phyloP scores from a whole-genome alignment of 2,888 invertebrate species.

The Tachina grossa region DNA sequence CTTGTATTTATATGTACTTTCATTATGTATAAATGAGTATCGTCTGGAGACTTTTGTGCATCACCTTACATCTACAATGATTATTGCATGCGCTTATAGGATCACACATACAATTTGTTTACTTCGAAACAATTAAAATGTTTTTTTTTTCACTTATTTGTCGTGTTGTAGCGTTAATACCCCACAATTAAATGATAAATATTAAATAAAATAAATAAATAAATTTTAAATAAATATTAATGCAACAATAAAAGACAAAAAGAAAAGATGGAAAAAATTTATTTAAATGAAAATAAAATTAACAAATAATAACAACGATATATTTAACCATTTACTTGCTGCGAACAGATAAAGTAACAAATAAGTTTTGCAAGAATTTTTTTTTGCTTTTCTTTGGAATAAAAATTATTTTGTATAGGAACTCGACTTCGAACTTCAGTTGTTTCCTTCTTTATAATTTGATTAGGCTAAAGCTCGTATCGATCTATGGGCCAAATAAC shows the following conservation, averaged over 20 bases:
- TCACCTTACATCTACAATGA: neutral
- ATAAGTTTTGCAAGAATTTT: too few species aligned
- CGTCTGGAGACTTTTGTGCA: too few species aligned
- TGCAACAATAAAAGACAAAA: constrained; percentile 30
- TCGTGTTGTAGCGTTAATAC: constrained; percentile 55
- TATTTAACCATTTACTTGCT: neutral
- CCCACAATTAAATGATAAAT: constrained; percentile 61
- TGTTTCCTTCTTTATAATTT: too few species aligned
- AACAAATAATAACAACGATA: neutral
- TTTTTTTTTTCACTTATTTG: constrained; percentile 8
- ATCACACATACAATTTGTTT: constrained; percentile 8
- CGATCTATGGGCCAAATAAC: too few species aligned
- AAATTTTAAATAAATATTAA: constrained; percentile 53
- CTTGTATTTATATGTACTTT: too few species aligned
- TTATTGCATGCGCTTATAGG: neutral
- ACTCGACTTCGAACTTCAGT: too few species aligned
- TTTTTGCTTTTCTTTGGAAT: too few species aligned
- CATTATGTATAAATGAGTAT: too few species aligned
- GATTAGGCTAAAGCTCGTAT: too few species aligned
- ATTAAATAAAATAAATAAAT: constrained; percentile 20
- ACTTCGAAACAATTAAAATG: constrained; percentile 53
- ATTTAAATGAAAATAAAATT: neutral
- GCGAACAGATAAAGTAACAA: too few species aligned
- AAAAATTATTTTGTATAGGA: too few species aligned
- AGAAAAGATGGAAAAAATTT: constrained; percentile 3